Evolutionary conservation across 2,888 invertebrate species (phyloP).

Genomic region (Drosophila kokeensis): DNA sequence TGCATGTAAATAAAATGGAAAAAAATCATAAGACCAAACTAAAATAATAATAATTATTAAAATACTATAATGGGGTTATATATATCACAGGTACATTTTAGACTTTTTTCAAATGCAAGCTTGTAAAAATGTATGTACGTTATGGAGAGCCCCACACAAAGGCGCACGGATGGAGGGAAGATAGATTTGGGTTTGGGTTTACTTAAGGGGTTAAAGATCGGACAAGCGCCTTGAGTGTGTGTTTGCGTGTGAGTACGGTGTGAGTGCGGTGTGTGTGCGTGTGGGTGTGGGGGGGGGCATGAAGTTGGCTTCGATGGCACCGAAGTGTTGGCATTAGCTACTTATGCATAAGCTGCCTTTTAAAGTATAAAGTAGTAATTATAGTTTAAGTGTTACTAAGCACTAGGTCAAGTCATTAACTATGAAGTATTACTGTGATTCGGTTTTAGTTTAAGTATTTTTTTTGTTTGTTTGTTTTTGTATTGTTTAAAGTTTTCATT

Average conservation of each 20-base stretch:
- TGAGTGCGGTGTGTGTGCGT: conserved; percentile 5
- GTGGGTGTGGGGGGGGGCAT: conserved; percentile 14
- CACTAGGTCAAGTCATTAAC: conserved; percentile 62
- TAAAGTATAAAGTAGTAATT: conserved; percentile 35
- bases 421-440: conserved; percentile 58
- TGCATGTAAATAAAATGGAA: conserved; percentile 32
- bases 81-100: conserved; percentile 85
- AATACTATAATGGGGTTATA: conserved; percentile 82
- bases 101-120: conserved; percentile 79
- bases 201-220: conserved; percentile 14
- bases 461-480: conserved; percentile 32
- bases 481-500: conserved; percentile 29
- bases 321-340: conserved; percentile 55
- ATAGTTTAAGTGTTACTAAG: conserved; percentile 51
- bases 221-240: conserved; percentile 11
- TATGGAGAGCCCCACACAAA: conserved; percentile 48
- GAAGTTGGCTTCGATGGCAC: conserved; percentile 52
- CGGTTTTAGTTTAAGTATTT: conserved; percentile 32
- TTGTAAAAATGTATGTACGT: conserved; percentile 78
- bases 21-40: conserved; percentile 30
- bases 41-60: conserved; percentile 47
- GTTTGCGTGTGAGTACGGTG: conserved; percentile 7
- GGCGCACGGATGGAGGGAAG: conserved; percentile 4
- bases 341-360: conserved; percentile 28
- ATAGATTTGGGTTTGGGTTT: background rate